Evolutionary conservation across 2,797 vertebrate genomes (phyloP).

Genomic region (Loris lydekkerianus): DNA sequence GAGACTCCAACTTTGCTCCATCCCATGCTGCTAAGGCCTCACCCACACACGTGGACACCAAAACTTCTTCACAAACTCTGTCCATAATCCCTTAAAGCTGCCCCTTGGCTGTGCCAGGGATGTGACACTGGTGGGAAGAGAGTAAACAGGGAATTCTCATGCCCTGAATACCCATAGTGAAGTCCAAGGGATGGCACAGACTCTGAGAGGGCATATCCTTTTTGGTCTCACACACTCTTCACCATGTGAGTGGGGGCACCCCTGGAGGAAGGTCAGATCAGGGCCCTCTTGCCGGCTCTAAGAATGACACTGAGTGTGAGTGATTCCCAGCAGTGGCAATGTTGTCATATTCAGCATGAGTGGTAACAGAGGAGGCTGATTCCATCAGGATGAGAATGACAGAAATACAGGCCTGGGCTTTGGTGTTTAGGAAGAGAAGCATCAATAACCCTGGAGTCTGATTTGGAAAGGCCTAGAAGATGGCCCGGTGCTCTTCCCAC

Average conservation of each 20-base stretch:
- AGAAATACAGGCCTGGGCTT: background rate
- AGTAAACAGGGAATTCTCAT: background rate
- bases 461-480: background rate
- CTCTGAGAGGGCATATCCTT: background rate
- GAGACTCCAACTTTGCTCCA: background rate
- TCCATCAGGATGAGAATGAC: background rate
- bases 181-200: background rate
- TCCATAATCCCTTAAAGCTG: background rate
- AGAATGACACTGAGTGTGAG: background rate
- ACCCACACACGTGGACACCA: rapidly evolving
- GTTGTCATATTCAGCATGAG: background rate
- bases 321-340: background rate
- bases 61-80: background rate
- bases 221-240: background rate
- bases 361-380: background rate
- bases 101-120: background rate
- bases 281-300: background rate
- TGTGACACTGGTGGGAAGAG: background rate
- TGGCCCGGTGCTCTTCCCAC: background rate
- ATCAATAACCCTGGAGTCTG: background rate
- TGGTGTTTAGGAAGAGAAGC: background rate
- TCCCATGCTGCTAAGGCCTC: background rate
- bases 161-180: background rate
- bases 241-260: background rate
- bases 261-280: background rate